Evolutionary conservation across 2,888 invertebrate genomes (phyloP).

Genomic region (Drosophila pseudotakahashii): DNA sequence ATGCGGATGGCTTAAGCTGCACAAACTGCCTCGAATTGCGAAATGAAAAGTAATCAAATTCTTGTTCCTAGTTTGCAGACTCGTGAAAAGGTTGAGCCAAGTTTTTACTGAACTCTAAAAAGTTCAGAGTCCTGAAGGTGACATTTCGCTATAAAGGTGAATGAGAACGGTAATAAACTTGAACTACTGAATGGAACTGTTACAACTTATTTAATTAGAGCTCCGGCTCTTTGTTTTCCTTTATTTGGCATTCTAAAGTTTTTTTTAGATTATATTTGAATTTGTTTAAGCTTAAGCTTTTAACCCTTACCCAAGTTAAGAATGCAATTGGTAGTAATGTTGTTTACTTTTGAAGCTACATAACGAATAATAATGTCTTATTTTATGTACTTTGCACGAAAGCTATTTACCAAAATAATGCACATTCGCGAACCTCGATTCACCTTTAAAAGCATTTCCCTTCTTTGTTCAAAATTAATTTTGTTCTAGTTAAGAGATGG

Average conservation of each 20-base stretch:
- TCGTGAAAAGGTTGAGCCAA: constrained; percentile 31
- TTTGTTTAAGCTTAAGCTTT: too few species aligned
- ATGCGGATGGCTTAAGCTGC: constrained; percentile 35
- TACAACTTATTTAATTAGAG: constrained; percentile 36
- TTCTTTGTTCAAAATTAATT: constrained; percentile 20
- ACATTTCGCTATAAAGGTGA: constrained; percentile 20
- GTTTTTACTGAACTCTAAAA: constrained; percentile 27
- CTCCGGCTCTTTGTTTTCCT: background rate
- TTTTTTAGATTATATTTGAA: background rate
- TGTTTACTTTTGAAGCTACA: too few species aligned
- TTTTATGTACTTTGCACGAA: background rate
- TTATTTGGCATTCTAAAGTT: background rate
- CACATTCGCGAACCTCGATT: background rate
- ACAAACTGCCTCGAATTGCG: constrained; percentile 25
- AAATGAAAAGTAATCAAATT: constrained; percentile 44
- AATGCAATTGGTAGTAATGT: background rate
- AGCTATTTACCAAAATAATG: background rate
- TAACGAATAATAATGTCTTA: background rate
- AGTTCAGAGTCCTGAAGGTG: constrained; percentile 31
- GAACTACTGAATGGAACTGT: constrained; percentile 10
- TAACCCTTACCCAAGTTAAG: background rate
- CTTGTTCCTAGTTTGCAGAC: constrained; percentile 31
- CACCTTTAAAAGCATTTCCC: background rate
- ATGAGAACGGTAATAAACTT: constrained; percentile 8
- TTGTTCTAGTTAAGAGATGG: constrained; percentile 28